Percentiles rank a stretch among this genome's conserved stretches.
phyloP scores from a whole-genome alignment of 2,797 vertebrate species.

The Eulemur rubriventer region DNA sequence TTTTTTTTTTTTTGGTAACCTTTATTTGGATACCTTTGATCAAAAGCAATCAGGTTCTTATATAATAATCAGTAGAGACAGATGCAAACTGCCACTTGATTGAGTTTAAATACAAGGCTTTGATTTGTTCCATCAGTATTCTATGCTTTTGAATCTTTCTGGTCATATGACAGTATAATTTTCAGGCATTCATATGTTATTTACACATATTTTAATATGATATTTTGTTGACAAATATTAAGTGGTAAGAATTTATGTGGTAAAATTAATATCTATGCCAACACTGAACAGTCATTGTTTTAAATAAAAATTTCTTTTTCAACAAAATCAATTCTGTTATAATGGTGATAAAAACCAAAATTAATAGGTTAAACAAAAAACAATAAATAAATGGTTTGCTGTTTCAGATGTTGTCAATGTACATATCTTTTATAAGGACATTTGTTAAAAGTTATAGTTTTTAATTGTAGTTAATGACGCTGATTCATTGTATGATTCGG shows the following conservation, averaged over 20 bases:
- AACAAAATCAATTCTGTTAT: neutral
- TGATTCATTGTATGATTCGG: neutral
- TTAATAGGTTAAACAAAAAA: neutral
- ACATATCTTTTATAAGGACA: neutral
- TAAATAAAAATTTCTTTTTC: neutral
- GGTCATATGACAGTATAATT: neutral
- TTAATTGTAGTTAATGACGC: conserved; percentile 9
- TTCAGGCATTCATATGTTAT: neutral
- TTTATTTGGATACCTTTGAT: neutral
- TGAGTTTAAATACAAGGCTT: neutral
- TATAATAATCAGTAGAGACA: neutral
- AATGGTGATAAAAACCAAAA: neutral
- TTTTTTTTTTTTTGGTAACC: neutral
- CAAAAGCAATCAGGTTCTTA: conserved; percentile 2
- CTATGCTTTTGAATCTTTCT: conserved; percentile 21
- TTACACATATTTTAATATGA: neutral
- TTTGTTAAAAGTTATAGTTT: conserved; percentile 34
- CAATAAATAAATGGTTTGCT: neutral
- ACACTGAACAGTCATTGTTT: neutral
- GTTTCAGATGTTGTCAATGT: conserved; percentile 24
- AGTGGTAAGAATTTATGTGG: neutral
- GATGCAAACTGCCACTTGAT: conserved; percentile 10
- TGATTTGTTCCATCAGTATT: conserved; percentile 3
- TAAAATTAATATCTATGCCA: neutral
- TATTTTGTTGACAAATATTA: conserved; percentile 20